Base-by-base conservation (phyloP, 2,797 vertebrate genomes). In the Myotis vivesi region DNA sequence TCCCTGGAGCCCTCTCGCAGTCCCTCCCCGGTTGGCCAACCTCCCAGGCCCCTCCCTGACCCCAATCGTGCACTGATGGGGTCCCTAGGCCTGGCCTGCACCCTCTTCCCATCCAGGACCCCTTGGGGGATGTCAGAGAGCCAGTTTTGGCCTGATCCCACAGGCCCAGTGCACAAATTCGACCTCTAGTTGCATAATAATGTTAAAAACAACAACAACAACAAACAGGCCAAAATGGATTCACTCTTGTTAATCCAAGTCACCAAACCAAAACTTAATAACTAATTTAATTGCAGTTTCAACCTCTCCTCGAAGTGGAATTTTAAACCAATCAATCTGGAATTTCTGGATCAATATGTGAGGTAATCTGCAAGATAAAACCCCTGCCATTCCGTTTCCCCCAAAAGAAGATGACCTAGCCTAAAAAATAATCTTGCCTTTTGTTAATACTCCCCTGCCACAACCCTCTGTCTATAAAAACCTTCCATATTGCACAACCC, bases 111-210 rank as follows among this genome's bases (percentile, higher is more conserved):
- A 28, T 30, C 25, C 5, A 12, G 12, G 12, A 30, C 22, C 9
- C 23, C 22, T 57, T 9, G 1, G 1, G 53, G 8, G 9, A 57
- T 59, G 5, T 28, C 25, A 12, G 57, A 59, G 57, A 30, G 57
- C 57, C 28, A 25, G 11, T 59, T 59, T 30, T 5, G 57, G 57
- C 57, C 13, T 0, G 2, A 59, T 59, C 11, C 25, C 2, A 0
- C 57, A 59, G 57, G 57, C 4, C 25, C 4, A 1, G 23, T 59
- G 57, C 57, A 59, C 5, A 2, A 5, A 59, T 59, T 28, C 57
- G 4, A 28, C 25, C 25, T 28, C 25, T 28, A 59, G 57, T 16
- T 12, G 5, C 8, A 77, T 2, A 87, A 20, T 71, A 51, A 44
- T 64, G 41, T 64, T 44, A 44, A 16, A 73, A 46, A 73, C 41